Evolutionary conservation across 2,113 vertebrate species (phyloP), one percentile per base, ranked within the genome.

Genomic region (Peromyscus polionotus): DNA sequence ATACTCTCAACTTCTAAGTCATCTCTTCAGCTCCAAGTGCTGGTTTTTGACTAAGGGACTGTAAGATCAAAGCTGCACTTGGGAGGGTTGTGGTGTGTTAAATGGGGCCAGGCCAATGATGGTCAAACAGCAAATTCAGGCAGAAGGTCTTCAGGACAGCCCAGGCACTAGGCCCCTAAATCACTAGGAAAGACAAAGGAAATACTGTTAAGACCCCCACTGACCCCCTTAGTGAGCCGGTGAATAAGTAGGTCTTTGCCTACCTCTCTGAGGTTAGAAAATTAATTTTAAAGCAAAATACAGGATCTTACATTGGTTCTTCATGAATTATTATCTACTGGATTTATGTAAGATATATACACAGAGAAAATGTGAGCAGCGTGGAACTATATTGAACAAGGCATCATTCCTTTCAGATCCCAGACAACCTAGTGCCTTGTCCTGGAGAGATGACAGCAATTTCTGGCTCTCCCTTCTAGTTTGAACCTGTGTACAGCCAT

Each of bases 291-390:
- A 80, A 67, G 24, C 12, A 90, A 90, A 73, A 89, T 70, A 4
- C 10, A 84, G 20, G 51, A 70, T 70, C 26, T 61, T 14, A 63
- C 7, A 54, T 11, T 76, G 83, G 28, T 6, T n/a, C 42, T 45
- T 33, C n/a, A 57, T 65, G 7, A 31, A 33, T 26, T 75, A 61
- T 51, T 72, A 61, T 75, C 72, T 86, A 48, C 14, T 87, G 65
- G 73, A 67, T 67, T 59, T 73, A 96, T 73, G 79, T 90, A 65
- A 94, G 61, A 88, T 84, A 28, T 59, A 20, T 19, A n/a, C 4
- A 70, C 16, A 83, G 33, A 54, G 33, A 94, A 96, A 94, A 77
- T 63, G 8, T 36, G 26, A 77, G 51, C 28, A 70, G 3, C 84
- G 42, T 76, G 36, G 84, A 90, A 70, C 59, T 54, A 42, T 36